A percentile compares a stretch with the other conserved stretches of the same genome.
These are phyloP conservation scores for Lineus longissimus DNA, from an alignment of 1,140 invertebrate species.

Conservation along the genomic window DNA sequence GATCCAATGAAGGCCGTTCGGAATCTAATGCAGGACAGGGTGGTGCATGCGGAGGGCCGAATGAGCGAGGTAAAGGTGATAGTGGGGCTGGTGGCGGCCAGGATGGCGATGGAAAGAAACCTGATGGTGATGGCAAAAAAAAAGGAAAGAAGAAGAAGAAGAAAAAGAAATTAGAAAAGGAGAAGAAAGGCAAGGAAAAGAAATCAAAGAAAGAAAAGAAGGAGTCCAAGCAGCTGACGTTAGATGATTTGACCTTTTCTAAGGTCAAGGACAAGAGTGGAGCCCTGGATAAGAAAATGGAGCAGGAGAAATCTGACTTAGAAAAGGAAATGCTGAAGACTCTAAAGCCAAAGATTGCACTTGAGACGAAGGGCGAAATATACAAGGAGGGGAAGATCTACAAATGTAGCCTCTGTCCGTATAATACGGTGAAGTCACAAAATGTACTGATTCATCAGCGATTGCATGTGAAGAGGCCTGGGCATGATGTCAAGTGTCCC, in stretches of 20 bases:
- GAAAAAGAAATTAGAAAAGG: constrained; percentile 28
- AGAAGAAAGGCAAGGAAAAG: constrained; percentile 21
- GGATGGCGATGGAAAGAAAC: constrained; percentile 13
- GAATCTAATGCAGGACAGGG: too few species aligned
- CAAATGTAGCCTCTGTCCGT: constrained; percentile 73
- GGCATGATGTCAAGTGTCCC: constrained; percentile 72
- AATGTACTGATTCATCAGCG: constrained; percentile 68
- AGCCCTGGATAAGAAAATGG: too few species aligned
- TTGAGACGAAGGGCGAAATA: too few species aligned
- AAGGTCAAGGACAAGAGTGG: too few species aligned
- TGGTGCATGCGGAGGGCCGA: constrained; percentile 14
- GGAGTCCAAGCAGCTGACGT: too few species aligned
- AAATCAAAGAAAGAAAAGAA: constrained; percentile 20
- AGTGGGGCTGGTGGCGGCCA: constrained; percentile 9
- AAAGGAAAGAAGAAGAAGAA: constrained; percentile 13
- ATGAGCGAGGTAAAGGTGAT: constrained; percentile 1
- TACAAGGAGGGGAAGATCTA: constrained; percentile 27
- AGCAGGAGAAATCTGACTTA: too few species aligned
- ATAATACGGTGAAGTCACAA: constrained; percentile 62
- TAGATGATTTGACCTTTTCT: too few species aligned
- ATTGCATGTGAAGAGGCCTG: constrained; percentile 63
- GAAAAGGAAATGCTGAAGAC: too few species aligned
- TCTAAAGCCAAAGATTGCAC: too few species aligned
- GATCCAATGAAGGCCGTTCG: too few species aligned
- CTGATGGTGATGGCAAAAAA: constrained; percentile 20